Percentiles rank a stretch among this genome's conserved stretches.
Conservation (phyloP, 2,888 invertebrate genomes). For the Aphidius colemani region DNA sequence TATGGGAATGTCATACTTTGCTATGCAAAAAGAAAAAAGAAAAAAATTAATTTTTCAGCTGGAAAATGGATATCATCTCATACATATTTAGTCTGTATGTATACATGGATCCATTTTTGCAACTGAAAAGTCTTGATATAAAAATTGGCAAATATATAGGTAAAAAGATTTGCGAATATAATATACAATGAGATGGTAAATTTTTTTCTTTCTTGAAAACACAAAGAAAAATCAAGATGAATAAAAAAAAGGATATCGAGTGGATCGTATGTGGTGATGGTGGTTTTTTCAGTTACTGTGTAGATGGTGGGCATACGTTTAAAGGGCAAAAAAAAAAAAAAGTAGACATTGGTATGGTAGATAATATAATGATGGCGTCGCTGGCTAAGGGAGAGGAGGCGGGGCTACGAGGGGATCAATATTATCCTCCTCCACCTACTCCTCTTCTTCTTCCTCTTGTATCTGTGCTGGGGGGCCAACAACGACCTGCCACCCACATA, state of each 20-base stretch:
- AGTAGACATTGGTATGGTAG: conserved; percentile 56
- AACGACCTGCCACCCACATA: conserved; percentile 23
- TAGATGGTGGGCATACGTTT: conserved; percentile 25
- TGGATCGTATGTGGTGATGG: conserved; percentile 6
- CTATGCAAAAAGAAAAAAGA: conserved; percentile 2
- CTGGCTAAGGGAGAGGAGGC: conserved; percentile 54
- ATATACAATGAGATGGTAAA: conserved; percentile 15
- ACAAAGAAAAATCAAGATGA: conserved; percentile 29
- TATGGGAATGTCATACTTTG: conserved; percentile 41
- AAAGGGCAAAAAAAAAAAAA: conserved; percentile 32
- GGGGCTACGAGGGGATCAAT: conserved; percentile 61
- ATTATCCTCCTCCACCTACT: conserved; percentile 59
- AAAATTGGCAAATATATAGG: background rate
- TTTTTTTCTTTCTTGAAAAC: conserved; percentile 14
- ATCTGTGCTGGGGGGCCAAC: conserved; percentile 19
- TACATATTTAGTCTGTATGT: too few relatives aligned
- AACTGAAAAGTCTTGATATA: conserved; percentile 16
- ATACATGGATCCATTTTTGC: background rate
- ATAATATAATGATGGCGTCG: conserved; percentile 61
- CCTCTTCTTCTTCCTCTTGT: conserved; percentile 36
- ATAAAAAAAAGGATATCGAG: conserved; percentile 12
- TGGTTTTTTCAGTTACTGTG: conserved; percentile 4
- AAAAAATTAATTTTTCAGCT: background rate
- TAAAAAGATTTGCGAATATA: conserved; percentile 17
- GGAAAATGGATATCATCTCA: too few relatives aligned